A percentile compares a stretch with the other conserved stretches of the same genome.
Conservation (phyloP, 1,140 invertebrate genomes). For the fruit fly (Drosophila melanogaster) region DNA sequence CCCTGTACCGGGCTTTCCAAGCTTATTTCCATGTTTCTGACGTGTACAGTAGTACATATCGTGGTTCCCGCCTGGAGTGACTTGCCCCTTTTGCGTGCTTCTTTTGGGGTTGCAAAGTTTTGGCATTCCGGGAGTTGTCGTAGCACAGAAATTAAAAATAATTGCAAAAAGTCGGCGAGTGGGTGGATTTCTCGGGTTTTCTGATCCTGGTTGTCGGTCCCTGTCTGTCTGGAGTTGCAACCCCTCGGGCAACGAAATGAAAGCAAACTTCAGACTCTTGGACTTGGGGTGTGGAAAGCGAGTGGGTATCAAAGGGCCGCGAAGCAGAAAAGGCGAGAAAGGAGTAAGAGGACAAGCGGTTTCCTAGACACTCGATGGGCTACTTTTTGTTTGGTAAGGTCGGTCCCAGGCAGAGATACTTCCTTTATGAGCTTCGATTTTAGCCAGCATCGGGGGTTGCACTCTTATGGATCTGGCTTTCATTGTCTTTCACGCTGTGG, state of each 20-base stretch:
- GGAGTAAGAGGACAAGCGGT: slow-evolving; percentile 23
- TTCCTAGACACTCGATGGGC: slow-evolving; percentile 53
- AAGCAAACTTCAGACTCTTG: slow-evolving; percentile 54
- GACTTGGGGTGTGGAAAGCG: slow-evolving; percentile 5
- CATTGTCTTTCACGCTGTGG: slow-evolving; percentile 11
- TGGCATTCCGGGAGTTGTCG: slow-evolving; percentile 75
- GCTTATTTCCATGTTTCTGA: slow-evolving; percentile 8
- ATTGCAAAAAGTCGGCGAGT: slow-evolving; percentile 60
- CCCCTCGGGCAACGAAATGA: slow-evolving; percentile 58
- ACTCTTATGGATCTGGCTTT: slow-evolving; percentile 33
- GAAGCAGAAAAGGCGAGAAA: neutral
- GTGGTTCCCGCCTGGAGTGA: slow-evolving; percentile 28
- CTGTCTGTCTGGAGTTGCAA: slow-evolving; percentile 76
- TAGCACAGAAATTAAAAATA: slow-evolving; percentile 74
- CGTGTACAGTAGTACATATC: slow-evolving; percentile 47
- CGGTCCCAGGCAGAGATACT: slow-evolving; percentile 31
- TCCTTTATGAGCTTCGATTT: slow-evolving; percentile 33
- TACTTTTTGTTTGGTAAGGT: slow-evolving; percentile 56
- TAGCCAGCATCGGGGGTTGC: slow-evolving; percentile 36
- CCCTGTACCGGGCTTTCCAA: slow-evolving; percentile 15
- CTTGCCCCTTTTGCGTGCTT: slow-evolving; percentile 36
- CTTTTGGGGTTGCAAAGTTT: slow-evolving; percentile 74
- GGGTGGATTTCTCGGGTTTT: slow-evolving; percentile 39
- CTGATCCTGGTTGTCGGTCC: neutral
- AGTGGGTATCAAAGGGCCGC: slow-evolving; percentile 1